Evolutionary conservation across 1,140 invertebrate genomes (phyloP).

Genomic region (Penaeus chinensis): DNA sequence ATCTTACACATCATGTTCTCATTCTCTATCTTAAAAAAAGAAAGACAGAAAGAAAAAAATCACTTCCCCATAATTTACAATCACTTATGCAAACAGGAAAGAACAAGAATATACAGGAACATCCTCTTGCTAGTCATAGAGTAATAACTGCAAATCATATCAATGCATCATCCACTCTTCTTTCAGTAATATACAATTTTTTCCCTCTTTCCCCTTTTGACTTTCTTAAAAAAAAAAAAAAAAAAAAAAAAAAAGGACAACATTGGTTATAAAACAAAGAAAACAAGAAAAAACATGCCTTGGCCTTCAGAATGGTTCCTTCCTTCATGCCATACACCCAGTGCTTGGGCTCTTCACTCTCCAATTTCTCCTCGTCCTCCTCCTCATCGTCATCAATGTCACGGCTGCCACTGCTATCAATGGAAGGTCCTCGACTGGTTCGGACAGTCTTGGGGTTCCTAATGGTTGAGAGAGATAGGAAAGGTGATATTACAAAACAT

Average conservation of each 20-base stretch:
- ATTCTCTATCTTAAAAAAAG: too few species aligned
- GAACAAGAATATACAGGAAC: too few species aligned
- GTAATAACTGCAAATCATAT: too few species aligned
- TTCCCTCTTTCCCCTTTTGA: too few species aligned
- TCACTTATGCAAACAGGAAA: too few species aligned
- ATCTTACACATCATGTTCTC: too few species aligned
- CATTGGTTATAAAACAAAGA: slow-evolving; percentile 1
- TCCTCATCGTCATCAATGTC: slow-evolving; percentile 65
- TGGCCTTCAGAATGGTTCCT: slow-evolving; percentile 60
- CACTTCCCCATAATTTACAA: too few species aligned
- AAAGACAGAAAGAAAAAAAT: too few species aligned
- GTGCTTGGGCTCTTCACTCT: slow-evolving; percentile 58
- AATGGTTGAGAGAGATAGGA: background rate
- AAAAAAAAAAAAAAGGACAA: background rate
- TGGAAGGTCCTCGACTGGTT: slow-evolving; percentile 50
- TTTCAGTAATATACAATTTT: too few species aligned
- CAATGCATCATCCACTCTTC: too few species aligned
- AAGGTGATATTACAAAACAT: background rate
- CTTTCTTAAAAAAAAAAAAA: too few species aligned
- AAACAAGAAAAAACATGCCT: slow-evolving; percentile 40
- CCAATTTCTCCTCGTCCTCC: slow-evolving; percentile 63
- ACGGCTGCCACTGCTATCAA: slow-evolving; percentile 61
- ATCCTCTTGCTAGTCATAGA: too few species aligned
- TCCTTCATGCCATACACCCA: slow-evolving; percentile 64
- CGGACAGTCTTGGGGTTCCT: slow-evolving; percentile 57